Evolutionary conservation across 2,113 vertebrate genomes (phyloP), one percentile per base, ranked within the genome.

Genomic region (Brachionichthys hirsutus): DNA sequence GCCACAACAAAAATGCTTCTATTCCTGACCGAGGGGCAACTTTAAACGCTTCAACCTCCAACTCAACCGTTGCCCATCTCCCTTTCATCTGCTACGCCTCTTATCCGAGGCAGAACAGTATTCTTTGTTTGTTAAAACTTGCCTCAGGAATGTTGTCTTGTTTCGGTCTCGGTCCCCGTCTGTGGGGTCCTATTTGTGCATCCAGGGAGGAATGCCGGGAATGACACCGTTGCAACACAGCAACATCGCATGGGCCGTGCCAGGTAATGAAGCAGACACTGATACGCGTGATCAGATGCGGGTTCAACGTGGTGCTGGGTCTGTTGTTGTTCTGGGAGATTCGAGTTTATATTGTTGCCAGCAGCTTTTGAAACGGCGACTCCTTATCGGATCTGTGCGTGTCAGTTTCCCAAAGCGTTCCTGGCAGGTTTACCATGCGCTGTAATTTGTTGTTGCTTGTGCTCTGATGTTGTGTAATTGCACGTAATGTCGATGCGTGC

Each of bases 61-160:
- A 22, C 2, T 19, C 3, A 20, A 40, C 34, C 43, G 47, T 66
- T 24, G 17, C 18, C 50, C 3, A 1, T 40, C 9, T 48, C 22
- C 35, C 4, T 3, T 12, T 42, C 2, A 18, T 17, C 41, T 43
- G 30, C 19, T 18, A 17, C 12, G 19, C 6, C 2, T 13, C 11
- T 48, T 3, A 13, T 19, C 57, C 62, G 69, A 62, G 35, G 75
- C 49, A 61, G 49, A 16, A 20, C 19, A 60, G 47, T 49, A 24
- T 70, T 12, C 10, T 12, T 38, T 78, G 81, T 72, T 54, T 72
- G 62, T 81, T 67, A 83, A 87, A 87, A 85, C 83, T 79, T 87
- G 84, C 84, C 78, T 73, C 4, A 78, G 81, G 85, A 89, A 90
- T 87, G 82, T 58, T 76, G 34, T 58, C 70, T 80, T 85, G 80